Percentiles rank a stretch among this genome's conserved stretches.
These are phyloP conservation scores for Rhynchonema sp. DNA, from an alignment of 2,888 invertebrate species.

Conservation along the genomic window DNA sequence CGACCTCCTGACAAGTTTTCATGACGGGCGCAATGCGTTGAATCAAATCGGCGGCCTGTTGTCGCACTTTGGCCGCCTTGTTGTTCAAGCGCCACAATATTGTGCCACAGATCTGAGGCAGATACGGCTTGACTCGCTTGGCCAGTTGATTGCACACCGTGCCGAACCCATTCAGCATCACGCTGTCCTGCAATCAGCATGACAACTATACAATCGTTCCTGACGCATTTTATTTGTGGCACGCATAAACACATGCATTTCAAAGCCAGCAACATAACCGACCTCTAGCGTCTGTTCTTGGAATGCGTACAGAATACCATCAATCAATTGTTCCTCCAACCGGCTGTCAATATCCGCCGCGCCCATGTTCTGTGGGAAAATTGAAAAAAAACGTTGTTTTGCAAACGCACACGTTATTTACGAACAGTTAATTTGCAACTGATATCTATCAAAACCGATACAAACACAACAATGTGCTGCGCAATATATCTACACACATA, in stretches of 20 bases:
- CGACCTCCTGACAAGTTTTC: slow-evolving; percentile 92
- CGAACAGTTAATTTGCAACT: too few species aligned
- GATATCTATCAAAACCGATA: too few species aligned
- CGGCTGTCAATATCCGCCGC: slow-evolving; percentile 94
- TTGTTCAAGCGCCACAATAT: slow-evolving; percentile 98
- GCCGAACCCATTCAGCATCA: slow-evolving; percentile 97
- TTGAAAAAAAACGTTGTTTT: background rate
- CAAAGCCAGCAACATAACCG: background rate
- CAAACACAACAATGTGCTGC: background rate
- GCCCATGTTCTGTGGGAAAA: slow-evolving; percentile 54
- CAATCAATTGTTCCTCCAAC: slow-evolving; percentile 92
- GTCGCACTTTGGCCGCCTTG: slow-evolving; percentile 92
- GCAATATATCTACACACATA: background rate
- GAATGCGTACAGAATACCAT: slow-evolving; percentile 96
- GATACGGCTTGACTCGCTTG: slow-evolving; percentile 87
- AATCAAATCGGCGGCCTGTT: slow-evolving; percentile 97
- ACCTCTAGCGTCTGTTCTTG: slow-evolving; percentile 98
- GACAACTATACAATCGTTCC: background rate
- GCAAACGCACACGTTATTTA: background rate
- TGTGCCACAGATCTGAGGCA: slow-evolving; percentile 98
- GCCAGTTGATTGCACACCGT: slow-evolving; percentile 93
- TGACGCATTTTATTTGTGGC: background rate
- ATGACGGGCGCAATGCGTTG: slow-evolving; percentile 90
- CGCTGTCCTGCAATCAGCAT: slow-evolving; percentile 54
- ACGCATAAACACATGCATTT: background rate